Percentiles rank a stretch among this genome's conserved stretches.
These are phyloP conservation scores for Sitta carolinensis DNA, from an alignment of 2,797 vertebrate species.

Conservation along the genomic window DNA sequence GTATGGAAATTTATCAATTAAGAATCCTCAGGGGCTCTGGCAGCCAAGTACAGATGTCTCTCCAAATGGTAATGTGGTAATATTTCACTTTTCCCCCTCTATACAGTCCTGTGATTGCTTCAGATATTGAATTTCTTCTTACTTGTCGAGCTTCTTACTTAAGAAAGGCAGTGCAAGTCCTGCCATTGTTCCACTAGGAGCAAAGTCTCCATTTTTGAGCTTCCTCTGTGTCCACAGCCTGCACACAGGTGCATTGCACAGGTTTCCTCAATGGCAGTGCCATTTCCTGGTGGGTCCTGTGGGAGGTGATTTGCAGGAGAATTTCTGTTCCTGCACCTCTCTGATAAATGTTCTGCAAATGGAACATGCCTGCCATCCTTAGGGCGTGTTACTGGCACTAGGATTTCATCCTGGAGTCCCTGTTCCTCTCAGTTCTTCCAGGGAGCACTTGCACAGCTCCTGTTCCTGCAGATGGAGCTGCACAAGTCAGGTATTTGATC, in stretches of 20 bases:
- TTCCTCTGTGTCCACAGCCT: accelerated
- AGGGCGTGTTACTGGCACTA: background rate
- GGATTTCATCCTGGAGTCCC: background rate
- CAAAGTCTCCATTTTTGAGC: background rate
- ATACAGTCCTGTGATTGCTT: background rate
- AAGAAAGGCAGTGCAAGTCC: background rate
- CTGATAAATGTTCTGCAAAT: background rate
- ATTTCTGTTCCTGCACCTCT: background rate
- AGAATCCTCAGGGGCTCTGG: conserved; percentile 36
- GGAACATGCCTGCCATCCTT: accelerated
- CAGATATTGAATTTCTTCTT: background rate
- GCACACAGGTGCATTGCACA: accelerated
- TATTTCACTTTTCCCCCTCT: background rate
- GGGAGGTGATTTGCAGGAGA: background rate
- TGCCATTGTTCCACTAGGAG: background rate
- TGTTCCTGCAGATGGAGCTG: background rate
- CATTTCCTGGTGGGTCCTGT: background rate
- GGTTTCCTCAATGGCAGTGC: background rate
- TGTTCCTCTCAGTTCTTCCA: background rate
- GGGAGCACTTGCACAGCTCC: background rate
- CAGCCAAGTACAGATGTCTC: conserved; percentile 26
- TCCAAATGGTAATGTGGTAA: conserved; percentile 13
- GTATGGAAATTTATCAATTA: conserved; percentile 63
- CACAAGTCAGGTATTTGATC: background rate
- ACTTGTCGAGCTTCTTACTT: background rate